Evolutionary conservation across 2,797 vertebrate genomes (phyloP).

Genomic region (Lindbergichthys nudifrons): DNA sequence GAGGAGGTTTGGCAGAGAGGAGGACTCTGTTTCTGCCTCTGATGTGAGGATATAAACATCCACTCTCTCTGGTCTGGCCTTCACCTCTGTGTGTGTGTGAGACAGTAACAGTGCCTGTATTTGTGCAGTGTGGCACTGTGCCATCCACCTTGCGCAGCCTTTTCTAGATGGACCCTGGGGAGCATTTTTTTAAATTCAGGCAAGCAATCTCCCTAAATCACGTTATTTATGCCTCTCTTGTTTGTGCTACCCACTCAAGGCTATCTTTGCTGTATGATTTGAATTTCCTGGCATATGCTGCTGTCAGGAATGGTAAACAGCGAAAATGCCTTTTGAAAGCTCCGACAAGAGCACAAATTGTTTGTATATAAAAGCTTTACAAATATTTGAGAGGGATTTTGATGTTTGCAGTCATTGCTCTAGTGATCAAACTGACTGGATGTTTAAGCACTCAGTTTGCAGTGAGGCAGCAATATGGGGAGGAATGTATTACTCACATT

Average conservation of each 20-base stretch:
- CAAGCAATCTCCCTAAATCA: constrained; percentile 34
- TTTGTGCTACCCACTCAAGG: constrained; percentile 35
- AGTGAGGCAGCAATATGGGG: background rate
- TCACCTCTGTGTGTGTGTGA: constrained; percentile 32
- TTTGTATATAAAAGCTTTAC: background rate
- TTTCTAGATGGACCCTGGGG: constrained; percentile 49
- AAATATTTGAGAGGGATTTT: background rate
- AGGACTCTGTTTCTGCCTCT: constrained; percentile 42
- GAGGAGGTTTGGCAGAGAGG: constrained; percentile 35
- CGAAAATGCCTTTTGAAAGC: constrained; percentile 5
- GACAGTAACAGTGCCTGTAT: constrained; percentile 25
- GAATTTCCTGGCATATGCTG: background rate
- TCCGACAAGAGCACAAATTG: background rate
- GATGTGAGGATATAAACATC: constrained; percentile 53
- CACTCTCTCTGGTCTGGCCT: constrained; percentile 43
- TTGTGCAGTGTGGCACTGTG: constrained; percentile 19
- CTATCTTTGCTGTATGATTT: constrained; percentile 4
- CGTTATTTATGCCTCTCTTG: constrained; percentile 24
- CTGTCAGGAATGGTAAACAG: constrained; percentile 13
- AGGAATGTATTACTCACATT: too few relatives aligned
- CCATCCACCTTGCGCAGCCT: constrained; percentile 35
- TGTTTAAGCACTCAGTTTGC: background rate
- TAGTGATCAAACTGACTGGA: background rate
- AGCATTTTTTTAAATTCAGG: constrained; percentile 53
- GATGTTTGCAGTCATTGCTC: background rate